These are phyloP conservation scores for Atrichornis clamosus DNA, from an alignment of 2,113 vertebrate species.

Conservation along the genomic window DNA sequence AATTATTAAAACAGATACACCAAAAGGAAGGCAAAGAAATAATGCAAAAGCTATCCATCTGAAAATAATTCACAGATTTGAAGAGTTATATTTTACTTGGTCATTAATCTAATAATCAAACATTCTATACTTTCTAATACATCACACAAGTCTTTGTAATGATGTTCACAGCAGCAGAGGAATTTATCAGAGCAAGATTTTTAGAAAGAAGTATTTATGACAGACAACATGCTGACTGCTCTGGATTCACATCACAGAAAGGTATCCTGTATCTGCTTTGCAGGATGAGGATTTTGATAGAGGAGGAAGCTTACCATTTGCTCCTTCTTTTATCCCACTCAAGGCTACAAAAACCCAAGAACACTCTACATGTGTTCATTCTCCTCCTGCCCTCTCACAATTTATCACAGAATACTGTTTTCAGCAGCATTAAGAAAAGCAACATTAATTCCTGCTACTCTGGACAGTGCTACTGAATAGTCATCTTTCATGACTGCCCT, in stretches of 20 bases:
- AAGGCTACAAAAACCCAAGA: not conserved
- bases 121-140: not conserved
- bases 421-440: not conserved
- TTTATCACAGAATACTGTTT: not conserved
- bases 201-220: not conserved
- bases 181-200: not conserved
- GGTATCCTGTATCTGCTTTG: not conserved
- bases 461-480: not conserved
- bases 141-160: not conserved
- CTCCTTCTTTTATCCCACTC: not conserved
- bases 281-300: not conserved
- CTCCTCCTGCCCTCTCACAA: not conserved
- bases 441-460: not conserved
- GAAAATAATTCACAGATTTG: not conserved
- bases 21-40: not conserved
- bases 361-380: not conserved
- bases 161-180: not conserved
- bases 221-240: not conserved
- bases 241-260: not conserved
- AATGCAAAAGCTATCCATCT: not conserved
- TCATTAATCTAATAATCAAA: conserved; percentile 1
- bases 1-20: conserved; percentile 43
- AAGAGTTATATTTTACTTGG: not conserved
- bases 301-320: not conserved
- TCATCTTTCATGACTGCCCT: not conserved